Evolutionary conservation across 2,113 vertebrate species (phyloP).

Genomic region (Sebastes fasciatus): DNA sequence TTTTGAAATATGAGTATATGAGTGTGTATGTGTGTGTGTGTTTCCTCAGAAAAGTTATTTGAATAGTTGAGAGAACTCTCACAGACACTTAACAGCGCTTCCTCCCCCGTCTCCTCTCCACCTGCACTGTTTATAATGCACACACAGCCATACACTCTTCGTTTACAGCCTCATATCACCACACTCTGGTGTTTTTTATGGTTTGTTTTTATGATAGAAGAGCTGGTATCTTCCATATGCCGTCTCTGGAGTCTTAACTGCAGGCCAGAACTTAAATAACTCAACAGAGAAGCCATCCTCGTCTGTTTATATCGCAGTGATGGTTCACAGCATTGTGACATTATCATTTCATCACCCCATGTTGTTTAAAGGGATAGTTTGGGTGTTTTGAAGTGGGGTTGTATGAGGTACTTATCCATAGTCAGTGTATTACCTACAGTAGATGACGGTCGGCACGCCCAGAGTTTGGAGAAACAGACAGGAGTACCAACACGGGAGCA

Average conservation of each 20-base stretch:
- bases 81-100: constrained; percentile 64
- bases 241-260: constrained; percentile 26
- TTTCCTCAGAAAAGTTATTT: constrained; percentile 39
- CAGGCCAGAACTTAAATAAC: constrained; percentile 18
- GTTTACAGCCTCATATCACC: constrained; percentile 43
- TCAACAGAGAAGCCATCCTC: background rate
- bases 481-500: too few relatives aligned
- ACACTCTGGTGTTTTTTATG: constrained; percentile 55
- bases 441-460: too few relatives aligned
- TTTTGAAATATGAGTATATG: constrained; percentile 32
- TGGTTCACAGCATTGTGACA: constrained; percentile 9
- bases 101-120: constrained; percentile 54
- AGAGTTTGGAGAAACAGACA: too few relatives aligned
- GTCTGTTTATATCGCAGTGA: constrained; percentile 6
- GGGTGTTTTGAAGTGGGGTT: too few relatives aligned
- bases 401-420: too few relatives aligned
- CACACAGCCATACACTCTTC: constrained; percentile 29
- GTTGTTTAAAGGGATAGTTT: too few relatives aligned
- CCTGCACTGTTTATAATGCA: constrained; percentile 50
- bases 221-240: background rate
- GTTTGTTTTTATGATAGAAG: constrained; percentile 45
- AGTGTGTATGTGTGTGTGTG: constrained; percentile 1
- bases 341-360: background rate
- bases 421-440: too few relatives aligned
- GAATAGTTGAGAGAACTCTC: constrained; percentile 53